Conservation (phyloP, 2,888 invertebrate species). For the Harpalus rufipes region DNA sequence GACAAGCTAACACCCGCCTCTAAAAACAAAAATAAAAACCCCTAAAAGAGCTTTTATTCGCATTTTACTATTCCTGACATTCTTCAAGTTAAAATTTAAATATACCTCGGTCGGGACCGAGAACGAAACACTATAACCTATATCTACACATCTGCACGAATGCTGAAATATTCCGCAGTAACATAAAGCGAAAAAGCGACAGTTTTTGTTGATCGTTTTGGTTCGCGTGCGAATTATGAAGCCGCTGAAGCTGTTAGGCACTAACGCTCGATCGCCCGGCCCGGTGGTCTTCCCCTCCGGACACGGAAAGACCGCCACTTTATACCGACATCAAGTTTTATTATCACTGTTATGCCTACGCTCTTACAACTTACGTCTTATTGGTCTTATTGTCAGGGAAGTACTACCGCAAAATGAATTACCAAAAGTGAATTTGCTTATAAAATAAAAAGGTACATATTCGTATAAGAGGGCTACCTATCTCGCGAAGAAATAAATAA, state of each 20-base stretch:
- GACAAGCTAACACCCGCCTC: constrained; percentile 39
- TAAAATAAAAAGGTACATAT: background rate
- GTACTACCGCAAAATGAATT: background rate
- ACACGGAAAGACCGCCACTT: constrained; percentile 16
- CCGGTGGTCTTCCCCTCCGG: constrained; percentile 23
- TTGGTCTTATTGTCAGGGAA: constrained; percentile 48
- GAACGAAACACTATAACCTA: constrained; percentile 31
- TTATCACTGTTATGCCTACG: constrained; percentile 46
- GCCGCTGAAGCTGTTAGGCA: background rate
- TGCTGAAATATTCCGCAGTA: constrained; percentile 53
- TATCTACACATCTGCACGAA: constrained; percentile 52
- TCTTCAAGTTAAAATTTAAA: constrained; percentile 52
- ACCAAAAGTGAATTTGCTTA: constrained; percentile 18
- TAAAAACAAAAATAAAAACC: constrained; percentile 48
- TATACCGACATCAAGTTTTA: constrained; percentile 25
- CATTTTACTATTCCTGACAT: constrained; percentile 47
- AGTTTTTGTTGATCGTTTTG: constrained; percentile 62
- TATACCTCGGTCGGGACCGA: constrained; percentile 10
- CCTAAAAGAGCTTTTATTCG: constrained; percentile 42
- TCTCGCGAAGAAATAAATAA: no score
- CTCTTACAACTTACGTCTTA: constrained; percentile 12
- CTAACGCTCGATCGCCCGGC: constrained; percentile 44
- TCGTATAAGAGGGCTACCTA: no score
- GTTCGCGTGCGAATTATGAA: constrained; percentile 60
- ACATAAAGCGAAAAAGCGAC: constrained; percentile 60